A percentile compares a stretch with the other conserved stretches of the same genome.
These are phyloP conservation scores for Colletes latitarsis DNA, from an alignment of 1,140 invertebrate species.

Conservation along the genomic window DNA sequence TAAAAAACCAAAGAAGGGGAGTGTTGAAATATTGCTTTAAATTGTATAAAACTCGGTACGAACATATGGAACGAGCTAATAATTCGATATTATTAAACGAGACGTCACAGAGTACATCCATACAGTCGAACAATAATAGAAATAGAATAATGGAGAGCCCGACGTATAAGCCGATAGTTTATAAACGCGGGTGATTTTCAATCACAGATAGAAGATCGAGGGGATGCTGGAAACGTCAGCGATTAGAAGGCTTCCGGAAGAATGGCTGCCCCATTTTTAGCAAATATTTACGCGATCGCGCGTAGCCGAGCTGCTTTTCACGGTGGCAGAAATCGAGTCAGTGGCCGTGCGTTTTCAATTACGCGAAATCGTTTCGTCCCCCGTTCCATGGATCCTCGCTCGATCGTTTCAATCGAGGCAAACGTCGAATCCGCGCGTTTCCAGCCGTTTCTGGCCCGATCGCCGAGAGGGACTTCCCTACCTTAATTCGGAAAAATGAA, in stretches of 20 bases:
- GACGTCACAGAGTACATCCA: too few relatives aligned
- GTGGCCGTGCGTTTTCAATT: slow-evolving; percentile 50
- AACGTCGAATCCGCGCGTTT: slow-evolving; percentile 37
- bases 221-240: neutral
- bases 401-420: slow-evolving; percentile 53
- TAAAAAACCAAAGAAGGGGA: too few relatives aligned
- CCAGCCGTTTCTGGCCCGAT: neutral
- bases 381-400: slow-evolving; percentile 21
- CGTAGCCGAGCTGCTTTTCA: neutral
- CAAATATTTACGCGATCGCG: neutral
- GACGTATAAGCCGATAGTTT: too few relatives aligned
- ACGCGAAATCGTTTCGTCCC: slow-evolving; percentile 30
- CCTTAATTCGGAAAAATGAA: slow-evolving; percentile 47
- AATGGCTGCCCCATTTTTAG: neutral
- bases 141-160: too few relatives aligned
- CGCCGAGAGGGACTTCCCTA: slow-evolving; percentile 1
- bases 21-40: too few relatives aligned
- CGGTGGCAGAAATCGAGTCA: neutral
- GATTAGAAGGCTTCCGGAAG: neutral
- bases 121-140: too few relatives aligned
- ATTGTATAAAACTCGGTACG: too few relatives aligned
- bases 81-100: too few relatives aligned
- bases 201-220: neutral
- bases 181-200: too few relatives aligned
- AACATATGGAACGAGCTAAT: too few relatives aligned